phyloP scores from a whole-genome alignment of 2,888 invertebrate species.

The Operophtera brumata region DNA sequence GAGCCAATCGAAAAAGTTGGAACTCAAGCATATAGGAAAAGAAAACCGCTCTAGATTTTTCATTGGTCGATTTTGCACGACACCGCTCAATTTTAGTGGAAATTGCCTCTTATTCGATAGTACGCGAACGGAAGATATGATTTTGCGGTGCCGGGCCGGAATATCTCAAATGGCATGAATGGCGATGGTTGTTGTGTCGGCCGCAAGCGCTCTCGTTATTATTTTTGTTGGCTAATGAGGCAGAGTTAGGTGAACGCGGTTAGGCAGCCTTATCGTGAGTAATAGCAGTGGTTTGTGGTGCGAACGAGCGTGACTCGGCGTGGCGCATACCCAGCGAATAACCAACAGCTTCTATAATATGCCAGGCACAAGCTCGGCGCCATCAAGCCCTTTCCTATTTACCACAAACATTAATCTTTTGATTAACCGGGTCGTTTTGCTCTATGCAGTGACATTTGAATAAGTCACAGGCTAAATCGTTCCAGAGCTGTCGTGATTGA shows the following conservation, averaged over 20 bases:
- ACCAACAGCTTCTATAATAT: conserved; percentile 2
- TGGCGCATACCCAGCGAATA: conserved; percentile 21
- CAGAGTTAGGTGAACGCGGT: conserved; percentile 60
- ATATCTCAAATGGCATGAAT: conserved; percentile 37
- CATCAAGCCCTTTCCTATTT: conserved; percentile 50
- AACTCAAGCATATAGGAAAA: too few species aligned
- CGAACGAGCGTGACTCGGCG: conserved; percentile 55
- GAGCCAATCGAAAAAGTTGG: too few species aligned
- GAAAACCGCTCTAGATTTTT: too few species aligned
- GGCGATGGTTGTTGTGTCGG: conserved; percentile 37
- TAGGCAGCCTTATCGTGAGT: conserved; percentile 56
- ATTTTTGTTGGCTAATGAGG: conserved; percentile 64
- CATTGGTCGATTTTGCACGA: too few species aligned
- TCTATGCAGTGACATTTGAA: conserved; percentile 55
- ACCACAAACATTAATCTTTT: conserved; percentile 65
- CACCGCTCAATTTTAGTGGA: too few species aligned
- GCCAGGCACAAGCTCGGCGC: conserved; percentile 3
- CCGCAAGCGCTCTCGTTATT: conserved; percentile 56
- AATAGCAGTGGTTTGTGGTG: conserved; percentile 61
- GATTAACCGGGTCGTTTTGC: conserved; percentile 49
- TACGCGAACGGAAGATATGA: conserved; percentile 1
- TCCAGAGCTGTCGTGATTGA: conserved; percentile 34
- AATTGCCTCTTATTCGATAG: neutral
- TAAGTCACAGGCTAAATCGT: conserved; percentile 27
- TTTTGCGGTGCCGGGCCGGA: conserved; percentile 30